Evolutionary conservation across 2,113 vertebrate species (phyloP), one percentile per base, ranked within the genome.

Genomic region (Chloropsis cyanopogon): DNA sequence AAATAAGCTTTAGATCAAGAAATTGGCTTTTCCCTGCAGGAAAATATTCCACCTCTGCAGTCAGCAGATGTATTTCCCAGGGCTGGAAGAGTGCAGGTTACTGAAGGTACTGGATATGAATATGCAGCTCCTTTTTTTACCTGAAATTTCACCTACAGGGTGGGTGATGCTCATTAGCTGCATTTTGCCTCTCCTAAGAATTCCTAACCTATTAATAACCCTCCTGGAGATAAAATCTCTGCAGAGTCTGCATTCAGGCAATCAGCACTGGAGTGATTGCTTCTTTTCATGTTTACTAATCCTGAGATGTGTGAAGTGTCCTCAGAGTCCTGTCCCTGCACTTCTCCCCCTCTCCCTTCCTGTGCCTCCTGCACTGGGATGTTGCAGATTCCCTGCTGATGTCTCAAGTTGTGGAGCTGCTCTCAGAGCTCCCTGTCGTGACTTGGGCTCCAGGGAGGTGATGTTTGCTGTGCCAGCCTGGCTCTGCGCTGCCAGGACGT

Each of bases 161-260:
- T 54, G 39, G 52, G 17, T 73, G 61, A 73, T 54, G 47, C 92
- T 95, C 68, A 80, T 95, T 80, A 91, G 54, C 63, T 84, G 31
- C 22, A 8, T 86, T 90, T 78, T 84, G 57, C 61, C 79, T 89
- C 75, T 87, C 78, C 39, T 77, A 59, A 66, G 68, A 87, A 71
- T 73, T 59, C 68, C 22, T 90, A 63, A 80, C 7, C 1, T 52
- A n/a, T 80, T 88, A 90, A 93, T 80, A 88, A 94, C 54, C 42
- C 85, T 95, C 39, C 63, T 41, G 39, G 64, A 82, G 90, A 93
- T 90, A 73, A 64, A 73, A 96, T 86, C 85, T 91, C 10, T 78
- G 88, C 75, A n/a, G 59, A 59, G 7, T 61, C 68, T 85, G 64
- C 56, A 52, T 35, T 65, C 75, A 72, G 65, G 70, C 89, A 93